A percentile compares a stretch with the other conserved stretches of the same genome.
These are phyloP conservation scores for Drosophila flavopinicola DNA, from an alignment of 2,888 invertebrate genomes.

Conservation along the genomic window DNA sequence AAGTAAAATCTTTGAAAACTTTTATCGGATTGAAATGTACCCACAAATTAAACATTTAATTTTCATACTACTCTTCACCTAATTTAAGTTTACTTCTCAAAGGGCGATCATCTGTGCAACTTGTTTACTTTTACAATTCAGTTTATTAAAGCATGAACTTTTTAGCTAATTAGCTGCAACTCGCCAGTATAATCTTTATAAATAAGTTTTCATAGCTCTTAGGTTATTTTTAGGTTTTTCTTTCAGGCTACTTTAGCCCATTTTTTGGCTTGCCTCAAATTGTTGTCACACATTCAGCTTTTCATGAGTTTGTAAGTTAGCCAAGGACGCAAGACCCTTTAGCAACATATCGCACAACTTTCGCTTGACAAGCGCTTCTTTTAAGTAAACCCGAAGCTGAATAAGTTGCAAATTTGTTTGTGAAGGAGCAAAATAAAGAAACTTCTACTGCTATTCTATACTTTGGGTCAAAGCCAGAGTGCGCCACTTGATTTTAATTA, in stretches of 20 bases:
- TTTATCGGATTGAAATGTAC: too few relatives aligned
- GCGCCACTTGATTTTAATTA: constrained; percentile 72
- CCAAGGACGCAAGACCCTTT: constrained; percentile 54
- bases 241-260: constrained; percentile 5
- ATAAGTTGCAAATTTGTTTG: constrained; percentile 72
- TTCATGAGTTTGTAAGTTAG: constrained; percentile 28
- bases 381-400: constrained; percentile 30
- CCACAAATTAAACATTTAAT: too few relatives aligned
- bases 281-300: constrained; percentile 26
- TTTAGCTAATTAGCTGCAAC: constrained; percentile 8
- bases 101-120: neutral
- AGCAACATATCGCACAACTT: constrained; percentile 56
- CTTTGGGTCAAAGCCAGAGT: constrained; percentile 23
- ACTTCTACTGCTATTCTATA: constrained; percentile 19
- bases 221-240: neutral
- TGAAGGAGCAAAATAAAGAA: constrained; percentile 52
- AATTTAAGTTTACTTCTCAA: neutral
- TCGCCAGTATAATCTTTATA: neutral
- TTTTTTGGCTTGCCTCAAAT: constrained; percentile 17
- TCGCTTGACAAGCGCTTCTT: constrained; percentile 22
- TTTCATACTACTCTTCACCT: too few relatives aligned
- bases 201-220: neutral
- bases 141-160: neutral
- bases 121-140: neutral
- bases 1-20: too few relatives aligned